Evolutionary conservation across 1,140 invertebrate species (phyloP).

Genomic region (Phenacoccus solenopsis): DNA sequence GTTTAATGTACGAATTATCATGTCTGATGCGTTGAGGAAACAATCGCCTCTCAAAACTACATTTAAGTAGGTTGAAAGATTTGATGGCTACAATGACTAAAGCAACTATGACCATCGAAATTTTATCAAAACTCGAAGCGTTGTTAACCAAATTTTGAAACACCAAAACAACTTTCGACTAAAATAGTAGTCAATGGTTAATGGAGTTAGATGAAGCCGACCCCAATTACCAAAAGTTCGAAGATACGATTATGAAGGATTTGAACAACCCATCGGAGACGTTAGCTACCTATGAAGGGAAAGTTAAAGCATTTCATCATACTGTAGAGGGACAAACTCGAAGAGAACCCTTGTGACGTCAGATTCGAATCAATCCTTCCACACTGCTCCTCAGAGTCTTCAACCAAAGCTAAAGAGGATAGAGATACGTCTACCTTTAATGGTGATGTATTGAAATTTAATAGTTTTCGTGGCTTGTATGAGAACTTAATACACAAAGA

Average conservation of each 20-base stretch:
- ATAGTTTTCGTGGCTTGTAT: background rate
- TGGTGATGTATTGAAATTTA: background rate
- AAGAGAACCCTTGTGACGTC: background rate
- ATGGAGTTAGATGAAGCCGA: background rate
- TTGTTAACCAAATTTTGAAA: background rate
- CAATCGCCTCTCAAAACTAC: no score
- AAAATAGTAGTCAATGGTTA: background rate
- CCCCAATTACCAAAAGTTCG: background rate
- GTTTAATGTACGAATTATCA: no score
- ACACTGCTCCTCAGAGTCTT: background rate
- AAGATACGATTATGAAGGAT: background rate
- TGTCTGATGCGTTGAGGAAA: no score
- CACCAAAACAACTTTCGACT: background rate
- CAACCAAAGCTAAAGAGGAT: background rate
- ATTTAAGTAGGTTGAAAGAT: no score
- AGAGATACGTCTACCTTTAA: background rate
- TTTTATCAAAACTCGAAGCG: background rate
- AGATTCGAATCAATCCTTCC: background rate
- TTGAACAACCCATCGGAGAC: background rate
- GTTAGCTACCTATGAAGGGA: background rate
- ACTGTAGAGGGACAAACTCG: background rate
- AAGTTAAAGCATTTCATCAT: background rate
- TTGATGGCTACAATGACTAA: no score
- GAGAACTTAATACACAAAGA: background rate
- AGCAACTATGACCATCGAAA: no score